These are phyloP conservation scores for Enteromius trimaculatus DNA, from an alignment of 2,797 vertebrate species.

Conservation along the genomic window DNA sequence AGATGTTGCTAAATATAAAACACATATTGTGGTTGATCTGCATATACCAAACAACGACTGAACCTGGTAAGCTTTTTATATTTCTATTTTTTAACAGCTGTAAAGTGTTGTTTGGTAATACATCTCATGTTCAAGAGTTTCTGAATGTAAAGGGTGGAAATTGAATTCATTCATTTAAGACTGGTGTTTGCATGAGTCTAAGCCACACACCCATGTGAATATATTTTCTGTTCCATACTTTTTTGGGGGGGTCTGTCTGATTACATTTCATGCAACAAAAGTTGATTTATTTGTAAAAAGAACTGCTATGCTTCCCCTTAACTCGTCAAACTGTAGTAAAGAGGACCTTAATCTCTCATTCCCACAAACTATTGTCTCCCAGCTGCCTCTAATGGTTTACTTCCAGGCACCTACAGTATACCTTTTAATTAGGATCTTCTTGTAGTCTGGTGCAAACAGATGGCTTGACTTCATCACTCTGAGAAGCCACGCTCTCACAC, in stretches of 20 bases:
- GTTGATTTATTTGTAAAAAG: not conserved
- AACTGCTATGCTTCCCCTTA: not conserved
- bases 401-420: slow-evolving; percentile 57
- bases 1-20: slow-evolving; percentile 92
- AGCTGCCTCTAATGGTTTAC: slow-evolving; percentile 48
- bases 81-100: not conserved
- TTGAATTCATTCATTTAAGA: not conserved
- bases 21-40: slow-evolving; percentile 90
- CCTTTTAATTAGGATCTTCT: slow-evolving; percentile 78
- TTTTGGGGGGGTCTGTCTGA: not conserved
- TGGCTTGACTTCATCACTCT: slow-evolving; percentile 73
- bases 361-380: slow-evolving; percentile 44
- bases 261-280: not conserved
- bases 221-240: not conserved
- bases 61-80: slow-evolving; percentile 70
- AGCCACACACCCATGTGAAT: not conserved
- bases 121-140: not conserved
- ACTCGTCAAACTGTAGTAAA: not conserved
- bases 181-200: not conserved
- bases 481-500: slow-evolving; percentile 68
- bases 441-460: slow-evolving; percentile 75
- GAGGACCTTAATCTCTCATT: slow-evolving; percentile 5
- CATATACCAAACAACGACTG: slow-evolving; percentile 77
- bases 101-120: not conserved
- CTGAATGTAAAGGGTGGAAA: not conserved